Evolutionary conservation across 2,888 invertebrate species (phyloP).

Genomic region (Cheiracanthium punctorium): DNA sequence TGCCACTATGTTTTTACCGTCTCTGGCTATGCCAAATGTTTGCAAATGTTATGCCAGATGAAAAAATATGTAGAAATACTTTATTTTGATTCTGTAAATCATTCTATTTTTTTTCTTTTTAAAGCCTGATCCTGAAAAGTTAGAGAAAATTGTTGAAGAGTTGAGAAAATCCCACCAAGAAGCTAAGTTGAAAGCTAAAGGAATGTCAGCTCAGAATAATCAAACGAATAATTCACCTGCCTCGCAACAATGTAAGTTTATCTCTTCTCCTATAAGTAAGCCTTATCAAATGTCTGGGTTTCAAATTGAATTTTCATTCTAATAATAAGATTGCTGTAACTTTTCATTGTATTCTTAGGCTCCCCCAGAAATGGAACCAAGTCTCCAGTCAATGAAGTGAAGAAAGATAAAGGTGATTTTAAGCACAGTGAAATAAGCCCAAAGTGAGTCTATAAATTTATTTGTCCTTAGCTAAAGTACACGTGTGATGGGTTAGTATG

Average conservation of each 20-base stretch:
- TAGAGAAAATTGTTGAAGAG: constrained; percentile 86
- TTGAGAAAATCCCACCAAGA: constrained; percentile 84
- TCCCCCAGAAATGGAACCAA: constrained; percentile 59
- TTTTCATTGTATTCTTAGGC: too few species aligned
- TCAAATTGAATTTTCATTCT: too few species aligned
- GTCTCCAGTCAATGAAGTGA: constrained; percentile 52
- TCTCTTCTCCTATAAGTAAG: too few species aligned
- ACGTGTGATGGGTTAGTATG: too few species aligned
- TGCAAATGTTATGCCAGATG: too few species aligned
- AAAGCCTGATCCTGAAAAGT: constrained; percentile 82
- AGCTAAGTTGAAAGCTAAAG: constrained; percentile 77
- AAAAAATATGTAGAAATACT: too few species aligned
- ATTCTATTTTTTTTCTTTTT: constrained; percentile 2
- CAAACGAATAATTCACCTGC: constrained; percentile 47
- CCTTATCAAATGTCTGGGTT: too few species aligned
- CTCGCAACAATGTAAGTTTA: constrained; percentile 42
- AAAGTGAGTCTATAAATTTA: constrained; percentile 22
- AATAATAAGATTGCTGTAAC: too few species aligned
- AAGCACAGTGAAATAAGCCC: constrained; percentile 58
- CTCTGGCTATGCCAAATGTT: too few species aligned
- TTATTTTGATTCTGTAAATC: too few species aligned
- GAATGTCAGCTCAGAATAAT: constrained; percentile 35
- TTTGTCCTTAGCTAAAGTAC: too few species aligned
- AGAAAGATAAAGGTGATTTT: constrained; percentile 55
- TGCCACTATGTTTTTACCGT: too few species aligned